Evolutionary conservation across 1,140 invertebrate species (phyloP).

Genomic region (Drusus annulatus): DNA sequence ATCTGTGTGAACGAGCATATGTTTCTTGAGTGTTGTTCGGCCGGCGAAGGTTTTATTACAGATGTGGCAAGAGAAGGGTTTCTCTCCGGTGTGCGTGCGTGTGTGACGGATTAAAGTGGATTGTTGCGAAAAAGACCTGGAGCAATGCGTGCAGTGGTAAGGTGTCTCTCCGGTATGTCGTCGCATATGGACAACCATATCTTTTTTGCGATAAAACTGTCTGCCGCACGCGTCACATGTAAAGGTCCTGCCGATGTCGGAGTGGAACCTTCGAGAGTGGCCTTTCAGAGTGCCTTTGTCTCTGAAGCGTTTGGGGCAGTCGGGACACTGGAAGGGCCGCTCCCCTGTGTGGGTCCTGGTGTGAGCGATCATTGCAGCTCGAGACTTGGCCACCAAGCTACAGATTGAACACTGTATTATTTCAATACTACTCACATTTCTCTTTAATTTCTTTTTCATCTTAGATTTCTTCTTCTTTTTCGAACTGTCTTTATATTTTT

Average conservation of each 20-base stretch:
- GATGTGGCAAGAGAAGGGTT: slow-evolving; percentile 76
- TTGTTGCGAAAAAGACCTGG: slow-evolving; percentile 45
- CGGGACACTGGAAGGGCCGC: slow-evolving; percentile 71
- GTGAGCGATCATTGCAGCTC: slow-evolving; percentile 73
- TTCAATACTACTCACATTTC: background rate
- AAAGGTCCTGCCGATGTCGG: slow-evolving; percentile 61
- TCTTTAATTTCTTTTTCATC: slow-evolving; percentile 11
- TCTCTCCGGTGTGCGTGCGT: slow-evolving; percentile 82
- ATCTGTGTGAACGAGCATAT: slow-evolving; percentile 76
- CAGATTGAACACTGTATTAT: slow-evolving; percentile 44
- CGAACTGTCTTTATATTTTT: slow-evolving; percentile 16
- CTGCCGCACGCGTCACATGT: slow-evolving; percentile 67
- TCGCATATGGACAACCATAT: slow-evolving; percentile 64
- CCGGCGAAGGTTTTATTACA: slow-evolving; percentile 78
- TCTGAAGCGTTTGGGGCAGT: slow-evolving; percentile 72
- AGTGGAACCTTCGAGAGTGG: slow-evolving; percentile 69
- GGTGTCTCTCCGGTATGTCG: slow-evolving; percentile 52
- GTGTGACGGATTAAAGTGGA: slow-evolving; percentile 68
- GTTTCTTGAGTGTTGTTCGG: slow-evolving; percentile 59
- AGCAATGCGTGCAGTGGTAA: slow-evolving; percentile 45
- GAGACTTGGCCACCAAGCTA: slow-evolving; percentile 14
- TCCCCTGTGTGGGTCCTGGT: slow-evolving; percentile 71
- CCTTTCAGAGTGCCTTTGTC: slow-evolving; percentile 67
- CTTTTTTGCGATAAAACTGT: slow-evolving; percentile 67
- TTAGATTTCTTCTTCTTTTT: slow-evolving; percentile 23